Base-by-base conservation (phyloP, 2,113 vertebrate species). In the Phylloscopus whistleri region DNA sequence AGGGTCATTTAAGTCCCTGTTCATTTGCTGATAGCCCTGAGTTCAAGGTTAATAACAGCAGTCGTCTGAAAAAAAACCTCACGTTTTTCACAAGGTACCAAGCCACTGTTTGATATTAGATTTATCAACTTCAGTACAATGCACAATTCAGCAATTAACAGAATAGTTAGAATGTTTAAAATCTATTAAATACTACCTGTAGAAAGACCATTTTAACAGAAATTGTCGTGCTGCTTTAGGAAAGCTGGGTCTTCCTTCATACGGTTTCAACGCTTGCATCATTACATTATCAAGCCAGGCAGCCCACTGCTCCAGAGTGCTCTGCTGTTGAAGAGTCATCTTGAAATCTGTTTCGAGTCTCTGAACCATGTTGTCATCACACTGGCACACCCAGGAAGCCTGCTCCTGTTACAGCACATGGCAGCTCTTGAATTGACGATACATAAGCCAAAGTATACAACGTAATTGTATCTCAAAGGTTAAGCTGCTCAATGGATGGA, bases 301-400 rank as follows among this genome's bases (percentile, higher is more conserved):
- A 62, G 98, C 98, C 98, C 98, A 98, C 97, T 98, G 98, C 94
- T 98, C 98, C 97, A 98, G 97, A 91, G 98, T 98, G 96, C 98
- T 98, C 96, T 98, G 98, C 97, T 98, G 98, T 27, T 98, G 98
- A 89, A 98, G 98, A 76, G 98, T 98, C 98, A 98, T 98, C 97
- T 98, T 98, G 97, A 98, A 98, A 95, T 98, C 98, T 78, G 98
- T 98, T 95, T 98, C 98, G 49, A 98, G 96, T 97, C 98, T 98
- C 92, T 98, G 98, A 95, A 98, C 98, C 98, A 98, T 98, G 86
- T 97, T 98, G 97, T 98, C 98, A 84, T 98, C 98, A 98, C 98
- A 98, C 97, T 98, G 98, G 94, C 98, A 98, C 63, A 98, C 98
- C 98, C 98, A 98, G 97, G 98, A 98, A 97, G 98, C 98, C 98